Evolutionary conservation across 1,140 invertebrate genomes (phyloP), one percentile per base, ranked within the genome.

Genomic region (Oryzaephilus surinamensis): DNA sequence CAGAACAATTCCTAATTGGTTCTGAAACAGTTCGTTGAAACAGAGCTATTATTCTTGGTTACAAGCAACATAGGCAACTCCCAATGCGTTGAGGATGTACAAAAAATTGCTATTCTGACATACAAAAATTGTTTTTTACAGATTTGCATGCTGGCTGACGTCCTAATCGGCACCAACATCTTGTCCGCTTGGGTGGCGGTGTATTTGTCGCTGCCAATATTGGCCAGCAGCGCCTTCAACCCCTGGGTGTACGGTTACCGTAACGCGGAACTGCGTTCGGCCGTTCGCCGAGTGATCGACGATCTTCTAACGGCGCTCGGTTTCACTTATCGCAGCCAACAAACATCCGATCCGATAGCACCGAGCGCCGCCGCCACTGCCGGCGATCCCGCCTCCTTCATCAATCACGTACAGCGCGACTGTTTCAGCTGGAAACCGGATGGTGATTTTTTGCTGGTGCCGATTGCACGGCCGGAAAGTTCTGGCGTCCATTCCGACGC

Each of bases 221-320:
- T 78, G 14, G 65, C 71, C 0, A 77, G 72, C 51, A 75, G 72
- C 45, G 70, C 72, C 0, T 57, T 71, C 10, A 79, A 81, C 50
- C 77, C 77, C 0, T 79, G 76, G 76, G 66, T 80, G 6, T 81
- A 81, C 48, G 76, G 75, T 0, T 81, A 74, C 53, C 68, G 76
- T 38, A 77, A 76, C 42, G 67, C 70, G 0, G 76, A 80, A 48
- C 71, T 81, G 50, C 65, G 76, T 12, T 51, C 67, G 0, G 75
- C 74, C 3, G 76, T 75, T 2, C 62, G 70, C 2, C 65, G 71
- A 30, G 70, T 77, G 4, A 56, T 73, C 0, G 70, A 73, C 32
- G 66, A 70, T 21, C 26, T 70, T 4, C 55, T 71, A 0, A 57
- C 58, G 0, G 40, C 63, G 1, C 54, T 71, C 11, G 66, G 67